Conservation (phyloP, 2,888 invertebrate species). For the Stenoptilia bipunctidactyla region DNA sequence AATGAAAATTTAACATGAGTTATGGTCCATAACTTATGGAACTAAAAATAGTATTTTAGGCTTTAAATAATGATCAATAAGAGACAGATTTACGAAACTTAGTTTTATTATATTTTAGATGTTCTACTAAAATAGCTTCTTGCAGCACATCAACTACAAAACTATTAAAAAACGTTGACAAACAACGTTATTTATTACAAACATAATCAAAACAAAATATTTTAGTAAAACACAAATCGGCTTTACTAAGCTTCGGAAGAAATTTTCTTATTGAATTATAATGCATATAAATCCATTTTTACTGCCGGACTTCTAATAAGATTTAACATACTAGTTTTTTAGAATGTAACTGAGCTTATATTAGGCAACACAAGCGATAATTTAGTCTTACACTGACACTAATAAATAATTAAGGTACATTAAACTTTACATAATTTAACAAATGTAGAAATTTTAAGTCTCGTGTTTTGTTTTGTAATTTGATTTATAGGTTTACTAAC, state of each 20-base stretch:
- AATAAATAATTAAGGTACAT: conserved; percentile 1
- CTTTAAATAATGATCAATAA: too few species aligned
- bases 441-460: background rate
- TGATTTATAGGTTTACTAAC: too few species aligned
- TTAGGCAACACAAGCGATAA: conserved; percentile 14
- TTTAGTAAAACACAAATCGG: conserved; percentile 39
- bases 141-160: too few species aligned
- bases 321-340: conserved; percentile 38
- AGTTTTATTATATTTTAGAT: too few species aligned
- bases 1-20: too few species aligned
- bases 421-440: conserved; percentile 1
- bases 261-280: conserved; percentile 48
- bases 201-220: conserved; percentile 34
- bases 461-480: too few species aligned
- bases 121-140: too few species aligned
- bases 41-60: too few species aligned
- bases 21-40: too few species aligned
- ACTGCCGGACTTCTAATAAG: conserved; percentile 29
- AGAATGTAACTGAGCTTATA: conserved; percentile 32
- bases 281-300: conserved; percentile 52
- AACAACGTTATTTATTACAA: conserved; percentile 50
- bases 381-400: conserved; percentile 5
- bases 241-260: conserved; percentile 33
- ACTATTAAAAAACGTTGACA: too few species aligned
- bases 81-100: too few species aligned